phyloP scores from a whole-genome alignment of 1,140 invertebrate species.

The Idris sp. region DNA sequence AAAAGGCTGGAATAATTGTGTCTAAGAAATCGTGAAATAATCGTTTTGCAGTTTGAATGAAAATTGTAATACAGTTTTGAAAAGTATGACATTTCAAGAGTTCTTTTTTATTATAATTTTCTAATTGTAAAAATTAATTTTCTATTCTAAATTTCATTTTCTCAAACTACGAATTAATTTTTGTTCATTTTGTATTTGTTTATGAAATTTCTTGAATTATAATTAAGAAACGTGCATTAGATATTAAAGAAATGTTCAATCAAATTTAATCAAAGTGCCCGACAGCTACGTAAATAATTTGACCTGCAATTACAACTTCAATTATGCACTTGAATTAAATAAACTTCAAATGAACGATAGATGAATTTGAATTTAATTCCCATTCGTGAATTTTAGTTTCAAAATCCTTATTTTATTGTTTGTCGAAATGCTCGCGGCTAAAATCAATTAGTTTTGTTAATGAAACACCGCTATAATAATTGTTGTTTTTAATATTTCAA shows the following conservation, averaged over 20 bases:
- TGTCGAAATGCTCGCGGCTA: neutral
- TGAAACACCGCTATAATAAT: neutral
- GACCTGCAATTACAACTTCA: conserved; percentile 1
- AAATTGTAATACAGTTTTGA: neutral
- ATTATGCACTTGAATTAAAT: conserved; percentile 7
- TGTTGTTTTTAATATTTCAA: conserved; percentile 10
- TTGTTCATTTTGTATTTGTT: too few relatives aligned
- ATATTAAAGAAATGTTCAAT: too few relatives aligned
- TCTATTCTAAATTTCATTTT: too few relatives aligned
- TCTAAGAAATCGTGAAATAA: conserved; percentile 3
- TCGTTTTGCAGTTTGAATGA: conserved; percentile 1
- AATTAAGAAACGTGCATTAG: too few relatives aligned
- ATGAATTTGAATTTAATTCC: conserved; percentile 5
- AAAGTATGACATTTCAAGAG: too few relatives aligned
- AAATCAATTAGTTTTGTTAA: conserved; percentile 20
- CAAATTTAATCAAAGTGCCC: too few relatives aligned
- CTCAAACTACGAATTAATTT: too few relatives aligned
- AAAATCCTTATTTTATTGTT: conserved; percentile 11
- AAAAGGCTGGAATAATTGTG: conserved; percentile 3
- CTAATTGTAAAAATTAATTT: too few relatives aligned
- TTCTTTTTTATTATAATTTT: too few relatives aligned
- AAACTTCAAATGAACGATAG: conserved; percentile 8
- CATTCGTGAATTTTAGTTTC: neutral
- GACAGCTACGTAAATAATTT: too few relatives aligned
- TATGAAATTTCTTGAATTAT: too few relatives aligned